Evolutionary conservation across 1,140 invertebrate species (phyloP), one percentile per base, ranked within the genome.

Genomic region (Tachypleus tridentatus): DNA sequence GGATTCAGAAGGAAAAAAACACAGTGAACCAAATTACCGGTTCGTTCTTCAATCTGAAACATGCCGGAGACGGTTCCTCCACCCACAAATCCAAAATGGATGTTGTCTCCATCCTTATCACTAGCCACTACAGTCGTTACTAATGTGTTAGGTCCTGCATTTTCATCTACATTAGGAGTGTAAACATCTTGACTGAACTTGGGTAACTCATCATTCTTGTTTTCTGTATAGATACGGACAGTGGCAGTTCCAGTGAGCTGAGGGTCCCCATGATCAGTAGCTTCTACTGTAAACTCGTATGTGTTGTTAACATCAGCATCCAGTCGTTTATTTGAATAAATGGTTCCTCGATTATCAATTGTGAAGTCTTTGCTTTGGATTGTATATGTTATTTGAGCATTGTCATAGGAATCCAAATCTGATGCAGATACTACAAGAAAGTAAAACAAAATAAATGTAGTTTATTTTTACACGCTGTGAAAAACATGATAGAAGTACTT

Each of bases 161-260:
- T 96, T 77, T 95, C 93, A 76, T 96, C 92, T 3, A 95, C 91
- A 78, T 95, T 96, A 0, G 93, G 92, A 3, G 92, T 95, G 74
- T 96, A 96, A 0, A 96, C 93, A 80, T 94, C 91, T 71, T 96
- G 93, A 2, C 91, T 94, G 76, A 95, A 96, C 77, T 94, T 95
- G 0, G 93, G 93, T 75, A 94, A 90, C 79, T 95, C 93, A 73
- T 96, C 93, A 76, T 96, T 96, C 78, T 93, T 94, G 73, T 95
- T 96, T 74, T 95, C 94, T 4, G 93, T 96, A 74, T 95, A 96
- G 66, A 96, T 87, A 62, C 93, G 82, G 5, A 95, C 91, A 0
- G 91, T 95, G 0, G 92, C 91, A 1, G 89, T 90, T 49, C 92
- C 92, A 3, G 88, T 93, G 74, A 93, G 91, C 0, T 90, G 82